Conservation (phyloP, 2,888 invertebrate species). For the Scaptomyza tumidula region DNA sequence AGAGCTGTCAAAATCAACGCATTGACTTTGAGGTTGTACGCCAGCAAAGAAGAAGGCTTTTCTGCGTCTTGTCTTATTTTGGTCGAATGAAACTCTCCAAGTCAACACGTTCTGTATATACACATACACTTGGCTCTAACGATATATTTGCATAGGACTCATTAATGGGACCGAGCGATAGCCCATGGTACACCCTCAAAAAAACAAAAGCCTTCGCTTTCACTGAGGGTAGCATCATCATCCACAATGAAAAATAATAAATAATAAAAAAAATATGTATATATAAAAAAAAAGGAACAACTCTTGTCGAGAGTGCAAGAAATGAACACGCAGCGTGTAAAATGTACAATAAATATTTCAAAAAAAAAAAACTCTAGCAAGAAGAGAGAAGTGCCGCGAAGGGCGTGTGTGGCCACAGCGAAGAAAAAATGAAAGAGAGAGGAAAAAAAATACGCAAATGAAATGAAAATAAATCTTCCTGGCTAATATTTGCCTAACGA, state of each 20-base stretch:
- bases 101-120: conserved; percentile 63
- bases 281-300: conserved; percentile 10
- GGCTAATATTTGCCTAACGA: conserved; percentile 68
- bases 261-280: neutral
- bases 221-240: conserved; percentile 4
- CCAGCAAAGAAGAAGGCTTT: conserved; percentile 7
- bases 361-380: conserved; percentile 8
- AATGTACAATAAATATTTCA: conserved; percentile 70
- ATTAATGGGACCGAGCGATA: conserved; percentile 52
- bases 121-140: conserved; percentile 63
- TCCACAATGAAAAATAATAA: conserved; percentile 3
- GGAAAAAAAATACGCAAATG: conserved; percentile 41
- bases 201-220: conserved; percentile 24
- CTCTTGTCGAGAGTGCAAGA: conserved; percentile 57
- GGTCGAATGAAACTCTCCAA: conserved; percentile 42
- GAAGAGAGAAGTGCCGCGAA: neutral
- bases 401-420: neutral
- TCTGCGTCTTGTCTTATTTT: conserved; percentile 58
- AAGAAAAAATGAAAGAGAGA: neutral
- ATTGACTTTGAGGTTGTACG: conserved; percentile 36
- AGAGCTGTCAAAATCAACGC: conserved; percentile 35
- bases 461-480: conserved; percentile 66
- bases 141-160: conserved; percentile 80
- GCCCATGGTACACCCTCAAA: conserved; percentile 44
- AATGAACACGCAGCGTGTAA: conserved; percentile 66